Conservation (phyloP, 2,888 invertebrate species). For the Metellina segmentata region DNA sequence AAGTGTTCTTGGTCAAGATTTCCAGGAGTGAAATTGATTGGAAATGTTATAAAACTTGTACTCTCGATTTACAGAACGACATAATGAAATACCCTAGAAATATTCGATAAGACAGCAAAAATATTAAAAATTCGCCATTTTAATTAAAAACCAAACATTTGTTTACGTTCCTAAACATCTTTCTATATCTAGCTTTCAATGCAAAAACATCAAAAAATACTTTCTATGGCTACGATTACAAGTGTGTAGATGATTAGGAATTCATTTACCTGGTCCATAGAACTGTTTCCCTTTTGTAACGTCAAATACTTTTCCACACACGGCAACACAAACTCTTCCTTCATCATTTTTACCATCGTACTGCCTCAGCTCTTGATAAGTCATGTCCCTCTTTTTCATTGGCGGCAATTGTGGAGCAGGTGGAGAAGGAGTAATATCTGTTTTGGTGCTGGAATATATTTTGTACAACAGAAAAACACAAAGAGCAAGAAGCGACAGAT, state of each 20-base stretch:
- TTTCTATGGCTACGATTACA: neutral
- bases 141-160: neutral
- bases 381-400: slow-evolving; percentile 88
- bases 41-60: too few relatives aligned
- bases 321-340: slow-evolving; percentile 93
- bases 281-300: slow-evolving; percentile 93
- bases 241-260: neutral
- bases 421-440: slow-evolving; percentile 39
- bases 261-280: slow-evolving; percentile 92
- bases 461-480: slow-evolving; percentile 69
- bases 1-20: too few relatives aligned
- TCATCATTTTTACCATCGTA: slow-evolving; percentile 92
- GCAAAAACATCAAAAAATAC: neutral
- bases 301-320: slow-evolving; percentile 97
- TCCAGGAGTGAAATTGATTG: too few relatives aligned
- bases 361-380: slow-evolving; percentile 90
- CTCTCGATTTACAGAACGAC: too few relatives aligned
- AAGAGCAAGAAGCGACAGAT: slow-evolving; percentile 63
- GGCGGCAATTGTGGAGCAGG: slow-evolving; percentile 63
- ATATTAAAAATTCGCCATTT: neutral
- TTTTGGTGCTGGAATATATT: slow-evolving; percentile 64
- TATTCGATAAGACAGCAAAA: neutral
- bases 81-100: neutral
- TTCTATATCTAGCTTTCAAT: too few relatives aligned
- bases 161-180: neutral